phyloP scores from a whole-genome alignment of 2,113 vertebrate species.

The Mormyrus lacerda region DNA sequence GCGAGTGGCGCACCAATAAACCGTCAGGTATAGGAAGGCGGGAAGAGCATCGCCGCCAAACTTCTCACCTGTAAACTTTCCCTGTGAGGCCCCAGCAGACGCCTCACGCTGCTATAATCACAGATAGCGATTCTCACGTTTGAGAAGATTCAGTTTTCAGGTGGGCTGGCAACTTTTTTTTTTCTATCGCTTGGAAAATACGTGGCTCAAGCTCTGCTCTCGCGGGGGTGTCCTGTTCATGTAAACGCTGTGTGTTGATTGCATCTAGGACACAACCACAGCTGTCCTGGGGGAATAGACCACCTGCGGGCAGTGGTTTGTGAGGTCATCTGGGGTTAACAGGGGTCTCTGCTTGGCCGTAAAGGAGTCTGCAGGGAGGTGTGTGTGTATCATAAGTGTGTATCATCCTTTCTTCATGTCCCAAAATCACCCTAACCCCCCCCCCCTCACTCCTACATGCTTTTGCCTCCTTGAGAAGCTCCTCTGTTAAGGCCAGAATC shows the following conservation, averaged over 20 bases:
- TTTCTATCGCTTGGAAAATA: neutral
- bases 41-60: constrained; percentile 30
- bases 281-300: neutral
- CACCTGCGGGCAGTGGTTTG: neutral
- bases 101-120: neutral
- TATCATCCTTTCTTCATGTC: neutral
- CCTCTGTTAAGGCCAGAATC: neutral
- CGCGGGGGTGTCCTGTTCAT: neutral
- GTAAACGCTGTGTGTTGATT: neutral
- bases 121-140: neutral
- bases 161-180: neutral
- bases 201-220: neutral
- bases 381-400: neutral
- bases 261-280: neutral
- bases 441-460: neutral
- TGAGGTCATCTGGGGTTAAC: neutral
- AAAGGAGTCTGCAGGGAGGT: neutral
- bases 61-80: constrained; percentile 41
- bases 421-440: too few relatives aligned
- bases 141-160: neutral
- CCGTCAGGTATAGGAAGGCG: constrained; percentile 43
- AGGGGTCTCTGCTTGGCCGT: neutral
- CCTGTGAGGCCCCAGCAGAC: constrained; percentile 31
- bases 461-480: neutral
- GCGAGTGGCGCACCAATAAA: constrained; percentile 47